Base-by-base conservation (phyloP, 1,140 invertebrate genomes). In the Thaumatotibia leucotreta region DNA sequence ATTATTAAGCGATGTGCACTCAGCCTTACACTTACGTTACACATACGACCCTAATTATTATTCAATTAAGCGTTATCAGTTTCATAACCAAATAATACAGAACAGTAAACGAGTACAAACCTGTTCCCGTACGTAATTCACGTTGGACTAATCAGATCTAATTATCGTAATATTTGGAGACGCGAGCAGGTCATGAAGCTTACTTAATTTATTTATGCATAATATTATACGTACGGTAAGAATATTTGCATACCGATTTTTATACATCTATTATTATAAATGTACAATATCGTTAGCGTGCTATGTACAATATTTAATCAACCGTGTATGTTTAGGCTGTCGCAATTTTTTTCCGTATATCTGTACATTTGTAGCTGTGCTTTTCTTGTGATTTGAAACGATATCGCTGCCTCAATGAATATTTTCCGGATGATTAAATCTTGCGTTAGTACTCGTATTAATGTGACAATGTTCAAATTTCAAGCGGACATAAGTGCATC, bases 11-110 rank as follows among this genome's bases (percentile, higher is more conserved):
- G n/a, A n/a, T 58, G 9, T 27, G 52, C 24, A 58, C n/a, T 58
- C 27, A 10, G 52, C 52, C 24, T 27, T 27, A 27, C 6, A 45
- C 6, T 14, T 6, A 58, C 1, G 27, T 58, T 58, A 29, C 23
- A 58, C 52, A 58, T 27, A 58, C n/a, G 52, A 58, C 52, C 52
- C 52, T 58, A 58, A 58, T 58, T 58, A 58, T 58, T 58, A 58
- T 58, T 58, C 52, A 58, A 58, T 58, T 58, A 58, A 58, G 52
- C 52, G 52, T 33, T 50, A 69, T 69, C 50, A 65, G 24, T 69
- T 69, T 65, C 61, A 65, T 65, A 65, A 69, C 58, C 64, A 65
- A 65, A 65, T 58, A 58, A 58, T 58, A 58, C 52, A 58, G 52
- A 27, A 27, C 52, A 20, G 52, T 58, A 17, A 58, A 58, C 52